These are phyloP conservation scores for Harpalus rufipes DNA, from an alignment of 2,888 invertebrate species.

Conservation along the genomic window DNA sequence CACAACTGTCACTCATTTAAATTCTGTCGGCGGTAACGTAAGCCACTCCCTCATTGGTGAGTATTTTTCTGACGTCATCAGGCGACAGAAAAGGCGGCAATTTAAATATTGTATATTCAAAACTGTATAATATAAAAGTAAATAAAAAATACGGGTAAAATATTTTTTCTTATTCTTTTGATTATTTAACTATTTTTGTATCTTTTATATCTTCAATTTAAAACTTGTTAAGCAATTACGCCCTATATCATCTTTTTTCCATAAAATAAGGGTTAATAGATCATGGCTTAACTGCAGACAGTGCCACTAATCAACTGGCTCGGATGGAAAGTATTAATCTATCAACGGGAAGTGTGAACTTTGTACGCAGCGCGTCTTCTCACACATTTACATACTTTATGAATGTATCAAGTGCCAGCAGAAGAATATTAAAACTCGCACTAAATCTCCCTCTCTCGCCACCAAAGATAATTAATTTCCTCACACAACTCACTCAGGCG, in stretches of 20 bases:
- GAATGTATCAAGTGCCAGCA: conserved; percentile 41
- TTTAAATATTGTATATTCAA: too few species aligned
- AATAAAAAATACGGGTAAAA: too few species aligned
- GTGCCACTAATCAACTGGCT: conserved; percentile 26
- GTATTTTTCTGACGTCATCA: too few species aligned
- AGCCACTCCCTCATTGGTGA: too few species aligned
- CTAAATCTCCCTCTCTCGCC: conserved; percentile 25
- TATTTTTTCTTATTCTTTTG: too few species aligned
- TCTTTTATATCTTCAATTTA: too few species aligned
- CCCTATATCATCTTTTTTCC: not conserved
- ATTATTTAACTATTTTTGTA: too few species aligned
- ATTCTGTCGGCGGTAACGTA: too few species aligned
- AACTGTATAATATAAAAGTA: too few species aligned
- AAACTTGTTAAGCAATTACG: not conserved
- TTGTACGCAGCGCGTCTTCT: conserved; percentile 17
- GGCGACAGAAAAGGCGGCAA: too few species aligned
- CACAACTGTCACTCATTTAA: too few species aligned
- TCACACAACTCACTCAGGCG: not conserved
- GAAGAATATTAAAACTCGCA: conserved; percentile 46
- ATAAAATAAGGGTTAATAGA: not conserved
- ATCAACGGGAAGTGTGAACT: conserved; percentile 30
- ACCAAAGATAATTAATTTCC: conserved; percentile 38
- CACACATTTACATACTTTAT: conserved; percentile 54
- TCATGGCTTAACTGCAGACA: not conserved
- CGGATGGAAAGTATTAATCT: conserved; percentile 8